Conservation (phyloP, 2,113 vertebrate species). For the Xyrauchen texanus region DNA sequence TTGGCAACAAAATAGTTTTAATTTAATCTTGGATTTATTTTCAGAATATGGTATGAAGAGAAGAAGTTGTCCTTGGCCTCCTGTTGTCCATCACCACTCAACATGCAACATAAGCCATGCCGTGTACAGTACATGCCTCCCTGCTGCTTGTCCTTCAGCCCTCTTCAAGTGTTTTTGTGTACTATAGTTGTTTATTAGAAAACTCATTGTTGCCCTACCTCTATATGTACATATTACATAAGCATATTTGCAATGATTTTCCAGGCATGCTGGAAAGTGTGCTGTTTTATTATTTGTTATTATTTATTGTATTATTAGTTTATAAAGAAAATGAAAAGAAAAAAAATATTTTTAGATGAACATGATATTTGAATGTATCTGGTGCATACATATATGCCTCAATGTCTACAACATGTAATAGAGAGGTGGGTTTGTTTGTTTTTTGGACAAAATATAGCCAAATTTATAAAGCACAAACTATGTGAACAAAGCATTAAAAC, state of each 20-base stretch:
- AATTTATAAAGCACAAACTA: slow-evolving; percentile 57
- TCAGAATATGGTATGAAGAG: slow-evolving; percentile 61
- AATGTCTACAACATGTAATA: slow-evolving; percentile 58
- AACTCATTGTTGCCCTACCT: slow-evolving; percentile 34
- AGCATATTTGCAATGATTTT: slow-evolving; percentile 54
- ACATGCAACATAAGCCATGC: slow-evolving; percentile 26
- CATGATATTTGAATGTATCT: slow-evolving; percentile 77
- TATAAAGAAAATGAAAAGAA: slow-evolving; percentile 36
- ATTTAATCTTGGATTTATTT: slow-evolving; percentile 46
- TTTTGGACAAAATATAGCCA: slow-evolving; percentile 48
- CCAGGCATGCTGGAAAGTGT: slow-evolving; percentile 40
- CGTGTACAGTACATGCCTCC: slow-evolving; percentile 23
- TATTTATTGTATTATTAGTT: slow-evolving; percentile 30
- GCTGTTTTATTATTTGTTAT: slow-evolving; percentile 71
- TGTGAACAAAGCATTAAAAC: slow-evolving; percentile 49
- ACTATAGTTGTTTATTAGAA: slow-evolving; percentile 24
- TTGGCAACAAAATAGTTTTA: slow-evolving; percentile 10
- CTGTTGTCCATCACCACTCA: background rate
- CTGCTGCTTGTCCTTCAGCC: background rate
- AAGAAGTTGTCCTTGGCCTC: background rate
- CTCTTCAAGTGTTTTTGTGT: slow-evolving; percentile 4
- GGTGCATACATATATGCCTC: slow-evolving; percentile 59
- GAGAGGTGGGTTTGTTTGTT: slow-evolving; percentile 63
- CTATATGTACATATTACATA: slow-evolving; percentile 55
- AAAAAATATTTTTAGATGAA: slow-evolving; percentile 56